phyloP scores from a whole-genome alignment of 92 coral and sea anemone genomes.

The Zoanthus solanderi region DNA sequence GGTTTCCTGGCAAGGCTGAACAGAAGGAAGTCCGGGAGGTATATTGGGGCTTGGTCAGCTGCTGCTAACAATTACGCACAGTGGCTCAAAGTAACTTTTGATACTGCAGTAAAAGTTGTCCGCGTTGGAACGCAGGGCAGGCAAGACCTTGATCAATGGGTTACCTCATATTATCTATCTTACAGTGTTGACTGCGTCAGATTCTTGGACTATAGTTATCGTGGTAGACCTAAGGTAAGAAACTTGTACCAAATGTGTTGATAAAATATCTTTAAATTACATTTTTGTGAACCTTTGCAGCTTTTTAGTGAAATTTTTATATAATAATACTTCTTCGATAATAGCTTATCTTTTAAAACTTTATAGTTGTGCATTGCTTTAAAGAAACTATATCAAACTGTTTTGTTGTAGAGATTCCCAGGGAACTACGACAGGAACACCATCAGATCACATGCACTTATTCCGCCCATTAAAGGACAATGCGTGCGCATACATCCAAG shows the following conservation, averaged over 20 bases:
- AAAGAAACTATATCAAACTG: neutral
- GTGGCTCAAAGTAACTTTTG: constrained; percentile 53
- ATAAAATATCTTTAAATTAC: neutral
- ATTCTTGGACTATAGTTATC: constrained; percentile 41
- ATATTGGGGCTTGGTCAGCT: constrained; percentile 56
- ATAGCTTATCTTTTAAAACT: neutral
- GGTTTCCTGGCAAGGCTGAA: constrained; percentile 67
- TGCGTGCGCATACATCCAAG: constrained; percentile 75
- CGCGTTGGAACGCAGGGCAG: constrained; percentile 56
- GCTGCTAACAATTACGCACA: constrained; percentile 42
- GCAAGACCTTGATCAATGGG: constrained; percentile 17
- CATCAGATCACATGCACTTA: constrained; percentile 59
- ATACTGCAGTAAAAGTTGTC: constrained; percentile 31
- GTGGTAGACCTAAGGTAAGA: constrained; percentile 39
- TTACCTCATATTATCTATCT: constrained; percentile 47
- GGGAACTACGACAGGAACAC: constrained; percentile 78
- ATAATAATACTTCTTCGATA: neutral
- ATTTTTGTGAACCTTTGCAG: too few species aligned
- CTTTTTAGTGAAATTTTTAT: too few species aligned
- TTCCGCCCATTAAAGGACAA: constrained; percentile 76
- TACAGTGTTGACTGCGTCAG: constrained; percentile 59
- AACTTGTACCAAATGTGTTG: neutral
- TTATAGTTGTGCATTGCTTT: neutral
- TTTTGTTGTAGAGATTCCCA: constrained; percentile 63
- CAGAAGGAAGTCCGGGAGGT: constrained; percentile 63